These are phyloP conservation scores for Phyto melanocephala DNA, from an alignment of 2,888 invertebrate species.

Conservation along the genomic window DNA sequence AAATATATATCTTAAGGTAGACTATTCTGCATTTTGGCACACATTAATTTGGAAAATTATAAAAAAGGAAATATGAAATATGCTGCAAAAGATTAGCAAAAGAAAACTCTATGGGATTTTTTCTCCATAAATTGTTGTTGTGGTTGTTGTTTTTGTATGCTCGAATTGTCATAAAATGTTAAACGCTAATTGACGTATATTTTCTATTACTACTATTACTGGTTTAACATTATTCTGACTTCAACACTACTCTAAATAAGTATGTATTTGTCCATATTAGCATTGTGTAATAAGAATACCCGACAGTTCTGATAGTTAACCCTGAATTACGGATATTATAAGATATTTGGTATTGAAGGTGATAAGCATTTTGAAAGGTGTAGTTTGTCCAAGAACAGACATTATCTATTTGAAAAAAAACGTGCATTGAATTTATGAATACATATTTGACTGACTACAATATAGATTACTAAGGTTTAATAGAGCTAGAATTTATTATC, in stretches of 20 bases:
- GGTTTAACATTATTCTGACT: not conserved
- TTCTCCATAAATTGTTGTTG: not conserved
- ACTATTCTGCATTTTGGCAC: conserved; percentile 16
- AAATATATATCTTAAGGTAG: not conserved
- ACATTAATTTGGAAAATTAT: conserved; percentile 5
- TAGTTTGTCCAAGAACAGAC: too few relatives aligned
- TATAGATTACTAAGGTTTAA: too few relatives aligned
- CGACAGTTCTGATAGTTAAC: too few relatives aligned
- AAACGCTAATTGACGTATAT: conserved; percentile 63
- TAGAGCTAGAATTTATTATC: too few relatives aligned
- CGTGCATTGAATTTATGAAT: too few relatives aligned
- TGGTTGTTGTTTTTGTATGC: conserved; percentile 3
- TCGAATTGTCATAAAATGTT: conserved; percentile 62
- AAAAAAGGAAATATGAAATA: conserved; percentile 18
- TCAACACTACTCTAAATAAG: not conserved
- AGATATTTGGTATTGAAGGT: too few relatives aligned
- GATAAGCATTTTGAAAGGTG: too few relatives aligned
- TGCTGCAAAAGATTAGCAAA: not conserved
- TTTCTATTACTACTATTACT: not conserved
- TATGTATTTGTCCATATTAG: not conserved
- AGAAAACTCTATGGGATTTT: not conserved
- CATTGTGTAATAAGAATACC: too few relatives aligned
- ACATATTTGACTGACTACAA: too few relatives aligned
- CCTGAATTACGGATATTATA: too few relatives aligned
- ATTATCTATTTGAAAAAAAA: too few relatives aligned